Evolutionary conservation across 2,888 invertebrate genomes (phyloP), one percentile per base, ranked within the genome.

Genomic region (Odontothrips loti): DNA sequence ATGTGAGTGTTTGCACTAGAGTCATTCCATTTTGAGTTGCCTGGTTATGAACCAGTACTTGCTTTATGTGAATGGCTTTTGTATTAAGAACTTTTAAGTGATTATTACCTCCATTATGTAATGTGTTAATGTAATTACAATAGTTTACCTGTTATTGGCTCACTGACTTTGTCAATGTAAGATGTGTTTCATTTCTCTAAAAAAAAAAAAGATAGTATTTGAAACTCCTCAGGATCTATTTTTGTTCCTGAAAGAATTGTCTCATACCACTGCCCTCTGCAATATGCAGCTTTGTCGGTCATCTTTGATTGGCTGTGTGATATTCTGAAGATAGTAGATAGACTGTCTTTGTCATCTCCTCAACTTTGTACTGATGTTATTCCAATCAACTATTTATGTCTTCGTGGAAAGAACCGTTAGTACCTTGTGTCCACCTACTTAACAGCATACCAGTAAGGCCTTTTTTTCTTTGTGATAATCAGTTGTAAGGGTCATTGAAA

Each of bases 341-440:
- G 68, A 75, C 68, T 27, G 23, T 27, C 68, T 75, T 75, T 75
- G 68, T 75, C 68, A 75, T 75, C 68, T 75, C 68, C 68, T 68
- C 6, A 12, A 75, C 12, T 75, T 27, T 75, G 68, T 27, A 75
- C 68, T 75, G 68, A 75, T 12, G 23, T 75, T 11, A 27, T 75
- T 75, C 68, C 68, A 75, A 27, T n/a, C 12, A 27, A 27, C n/a
- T 27, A 75, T 75, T 75, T 11, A 27, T 75, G 15, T 58, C 58
- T 58, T 58, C 20, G 15, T 58, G 58, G 27, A 75, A 27, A 27
- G 10, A 23, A 75, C n/a, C 11, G 3, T 75, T n/a, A 75, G 68
- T 23, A 75, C 68, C 23, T 75, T 27, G 23, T 27, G 68, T 75
- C 23, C 68, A 75, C 23, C 23, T 75, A 27, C 68, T 75, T 75